Base-by-base conservation (phyloP, 2,797 vertebrate species). In the Premnoplex brunnescens region DNA sequence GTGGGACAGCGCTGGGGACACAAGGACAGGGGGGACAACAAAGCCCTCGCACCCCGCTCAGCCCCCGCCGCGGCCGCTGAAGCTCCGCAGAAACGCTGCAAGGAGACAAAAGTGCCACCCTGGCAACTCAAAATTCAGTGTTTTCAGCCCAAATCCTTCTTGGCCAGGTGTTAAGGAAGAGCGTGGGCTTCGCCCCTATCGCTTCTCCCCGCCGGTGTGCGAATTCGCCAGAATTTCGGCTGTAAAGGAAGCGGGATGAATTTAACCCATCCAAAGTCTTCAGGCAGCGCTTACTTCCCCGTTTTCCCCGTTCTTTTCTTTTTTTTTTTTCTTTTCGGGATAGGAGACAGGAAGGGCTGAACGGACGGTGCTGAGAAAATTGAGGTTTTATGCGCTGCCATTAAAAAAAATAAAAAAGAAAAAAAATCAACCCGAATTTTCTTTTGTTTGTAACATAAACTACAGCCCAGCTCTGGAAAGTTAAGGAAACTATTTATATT, bases 361-460 rank as follows among this genome's bases (percentile, higher is more conserved):
- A 64, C 7, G 54, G 73, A 74, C 62, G 23, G 21, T 9, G 21
- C 54, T 20, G 43, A 91, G 66, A 62, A 69, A 91, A 93, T 20
- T 4, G 64, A 54, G 51, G 12, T 41, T 89, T 92, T 32, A 56
- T 20, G 34, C 12, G 6, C 41, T 46, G 13, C 13, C 82, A 55
- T 73, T 63, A 78, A 59, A 63, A 75, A 43, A 22, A 48, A 12
- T n/a, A 81, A 75, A 59, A 52, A 66, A 34, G 15, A n/a, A 22
- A 20, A 44, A n/a, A 51, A 44, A 37, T 4, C 62, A 72, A 77
- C 3, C 32, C 78, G 28, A 36, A 8, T 87, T 89, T 82, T 88
- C 48, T 89, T 93, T 89, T 93, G 87, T 93, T 92, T 54, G 17
- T 44, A 60, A 58, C 24, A 39, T 16, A 63, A 89, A 64, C 79